Evolutionary conservation across 2,113 vertebrate genomes (phyloP).

Genomic region (Electrona antarctica): DNA sequence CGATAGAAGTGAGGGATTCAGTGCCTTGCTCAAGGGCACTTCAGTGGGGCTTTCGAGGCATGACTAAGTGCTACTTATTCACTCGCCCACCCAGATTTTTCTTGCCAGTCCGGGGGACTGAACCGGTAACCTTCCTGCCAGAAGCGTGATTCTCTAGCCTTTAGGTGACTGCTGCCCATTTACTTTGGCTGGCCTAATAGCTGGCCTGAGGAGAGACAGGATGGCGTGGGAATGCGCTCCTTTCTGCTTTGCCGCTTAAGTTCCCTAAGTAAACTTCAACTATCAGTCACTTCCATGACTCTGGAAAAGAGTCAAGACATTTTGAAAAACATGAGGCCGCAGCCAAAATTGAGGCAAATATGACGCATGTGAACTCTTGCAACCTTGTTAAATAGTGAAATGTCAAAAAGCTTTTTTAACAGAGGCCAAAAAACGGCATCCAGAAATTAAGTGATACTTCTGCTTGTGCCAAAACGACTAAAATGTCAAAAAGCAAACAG

Average conservation of each 20-base stretch:
- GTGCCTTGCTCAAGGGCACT: too few relatives aligned
- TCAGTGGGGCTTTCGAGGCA: too few relatives aligned
- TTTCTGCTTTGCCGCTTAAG: not conserved
- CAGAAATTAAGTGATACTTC: conserved; percentile 43
- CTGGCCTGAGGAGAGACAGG: not conserved
- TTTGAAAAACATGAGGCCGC: conserved; percentile 13
- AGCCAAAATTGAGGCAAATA: conserved; percentile 39
- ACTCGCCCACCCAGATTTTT: too few relatives aligned
- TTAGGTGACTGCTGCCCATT: not conserved
- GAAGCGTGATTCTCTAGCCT: too few relatives aligned
- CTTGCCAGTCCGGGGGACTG: too few relatives aligned
- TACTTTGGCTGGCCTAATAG: not conserved
- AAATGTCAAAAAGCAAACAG: conserved; percentile 45
- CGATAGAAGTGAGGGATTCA: too few relatives aligned
- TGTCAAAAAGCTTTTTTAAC: conserved; percentile 41
- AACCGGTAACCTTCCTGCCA: too few relatives aligned
- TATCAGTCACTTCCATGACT: conserved; percentile 1
- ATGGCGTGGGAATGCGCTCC: not conserved
- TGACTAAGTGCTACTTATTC: too few relatives aligned
- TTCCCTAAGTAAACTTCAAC: not conserved
- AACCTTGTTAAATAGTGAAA: conserved; percentile 15
- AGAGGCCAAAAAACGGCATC: conserved; percentile 19
- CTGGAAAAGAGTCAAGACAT: conserved; percentile 9
- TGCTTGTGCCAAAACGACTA: conserved; percentile 39
- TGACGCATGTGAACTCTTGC: conserved; percentile 24